Evolutionary conservation across 2,888 invertebrate species (phyloP), one percentile per base, ranked within the genome.

Genomic region (Actias luna): DNA sequence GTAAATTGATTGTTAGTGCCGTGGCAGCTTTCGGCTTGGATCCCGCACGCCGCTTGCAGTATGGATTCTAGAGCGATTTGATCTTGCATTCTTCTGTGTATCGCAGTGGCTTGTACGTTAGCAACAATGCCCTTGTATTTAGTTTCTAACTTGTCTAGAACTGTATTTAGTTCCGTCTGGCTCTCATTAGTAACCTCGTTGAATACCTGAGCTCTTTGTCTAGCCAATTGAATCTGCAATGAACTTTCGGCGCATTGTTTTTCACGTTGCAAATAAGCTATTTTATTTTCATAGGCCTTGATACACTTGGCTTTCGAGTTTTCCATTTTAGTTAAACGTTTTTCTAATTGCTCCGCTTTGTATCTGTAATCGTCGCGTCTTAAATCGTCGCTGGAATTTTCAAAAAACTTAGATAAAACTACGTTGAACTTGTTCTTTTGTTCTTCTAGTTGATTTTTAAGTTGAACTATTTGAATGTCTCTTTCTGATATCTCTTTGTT

Each of bases 61-160:
- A 92, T 83, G 1, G 87, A 78, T 70, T 89, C 89, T 16, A 92
- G 72, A 1, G 87, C 80, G 42, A 81, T 79, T 74, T 92, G 91
- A 67, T 92, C 92, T 60, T 90, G 89, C 64, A 88, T 78, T 63
- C 88, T 80, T 59, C 89, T 73, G 69, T 92, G 89, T 66, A 91
- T 86, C 3, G 92, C 88, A 0, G 89, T 89, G 1, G 88, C 82
- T 77, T 92, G 92, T 63, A 92, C 82, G 63, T 84, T 89, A 2
- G 87, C 88, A 22, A 92, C 86, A 12, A 92, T 88, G 22, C 89
- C 87, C 72, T 89, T 91, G 68, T 91, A 92, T 72, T 88, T 91
- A 27, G 66, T 73, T 73, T 92, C 92, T 29, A 92, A 74, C 74
- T 89, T 92, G 25, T 85, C 85, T 7, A 92, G 66, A 12, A 86